Conservation (phyloP, 2,888 invertebrate species). For the Blastobasis lacticolella region DNA sequence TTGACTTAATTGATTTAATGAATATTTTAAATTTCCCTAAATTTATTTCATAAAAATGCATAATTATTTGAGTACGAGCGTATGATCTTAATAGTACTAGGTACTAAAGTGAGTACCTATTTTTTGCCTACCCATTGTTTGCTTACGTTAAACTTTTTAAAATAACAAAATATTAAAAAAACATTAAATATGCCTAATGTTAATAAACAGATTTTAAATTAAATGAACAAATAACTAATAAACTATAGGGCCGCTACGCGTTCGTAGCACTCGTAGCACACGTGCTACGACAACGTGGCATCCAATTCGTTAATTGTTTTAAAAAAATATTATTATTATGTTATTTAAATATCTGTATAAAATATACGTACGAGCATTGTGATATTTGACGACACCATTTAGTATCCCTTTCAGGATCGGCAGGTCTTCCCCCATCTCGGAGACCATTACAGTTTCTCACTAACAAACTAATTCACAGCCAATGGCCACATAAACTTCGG, state of each 20-base stretch:
- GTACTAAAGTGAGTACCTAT: too few species aligned
- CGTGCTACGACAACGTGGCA: not conserved
- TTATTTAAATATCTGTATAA: conserved; percentile 13
- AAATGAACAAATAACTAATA: too few species aligned
- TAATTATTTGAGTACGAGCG: too few species aligned
- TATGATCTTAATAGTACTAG: too few species aligned
- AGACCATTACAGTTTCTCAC: conserved; percentile 65
- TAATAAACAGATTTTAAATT: too few species aligned
- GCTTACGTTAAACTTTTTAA: too few species aligned
- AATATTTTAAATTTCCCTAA: too few species aligned
- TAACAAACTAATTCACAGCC: conserved; percentile 68
- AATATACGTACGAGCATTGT: conserved; percentile 91
- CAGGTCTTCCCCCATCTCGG: conserved; percentile 89
- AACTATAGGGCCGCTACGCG: not conserved
- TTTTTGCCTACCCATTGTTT: too few species aligned
- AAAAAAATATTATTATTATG: conserved; percentile 9
- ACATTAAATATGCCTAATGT: too few species aligned
- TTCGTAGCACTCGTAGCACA: conserved; percentile 6
- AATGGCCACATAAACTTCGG: conserved; percentile 61
- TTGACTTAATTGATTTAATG: too few species aligned
- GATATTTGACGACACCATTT: conserved; percentile 92
- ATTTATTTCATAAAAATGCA: too few species aligned
- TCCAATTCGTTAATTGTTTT: not conserved
- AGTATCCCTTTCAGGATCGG: conserved; percentile 93
- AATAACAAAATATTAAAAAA: too few species aligned